A percentile compares a stretch with the other conserved stretches of the same genome.
These are phyloP conservation scores for Scophthalmus maximus DNA, from an alignment of 2,113 vertebrate genomes.

Conservation along the genomic window DNA sequence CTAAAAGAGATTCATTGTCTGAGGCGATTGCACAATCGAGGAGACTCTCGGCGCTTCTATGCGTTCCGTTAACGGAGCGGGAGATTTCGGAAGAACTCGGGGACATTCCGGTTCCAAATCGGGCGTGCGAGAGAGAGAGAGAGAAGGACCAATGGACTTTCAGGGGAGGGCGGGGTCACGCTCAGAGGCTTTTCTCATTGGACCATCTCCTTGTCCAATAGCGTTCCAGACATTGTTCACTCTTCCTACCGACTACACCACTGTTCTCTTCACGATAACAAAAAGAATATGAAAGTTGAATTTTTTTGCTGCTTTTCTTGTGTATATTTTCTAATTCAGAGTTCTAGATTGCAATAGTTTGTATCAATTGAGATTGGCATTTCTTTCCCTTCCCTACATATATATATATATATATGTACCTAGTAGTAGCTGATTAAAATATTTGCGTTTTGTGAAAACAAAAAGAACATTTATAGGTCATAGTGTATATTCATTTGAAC, in stretches of 20 bases:
- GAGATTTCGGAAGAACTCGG: constrained; percentile 39
- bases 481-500: constrained; percentile 74
- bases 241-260: constrained; percentile 81
- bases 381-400: constrained; percentile 39
- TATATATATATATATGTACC: constrained; percentile 30
- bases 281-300: constrained; percentile 64
- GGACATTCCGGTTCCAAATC: constrained; percentile 48
- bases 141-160: constrained; percentile 60
- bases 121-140: neutral
- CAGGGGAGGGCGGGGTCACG: constrained; percentile 39
- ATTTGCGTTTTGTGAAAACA: constrained; percentile 74
- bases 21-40: constrained; percentile 74
- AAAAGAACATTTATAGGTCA: constrained; percentile 72
- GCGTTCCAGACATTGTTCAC: constrained; percentile 54
- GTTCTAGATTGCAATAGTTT: constrained; percentile 78
- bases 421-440: constrained; percentile 63
- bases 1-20: constrained; percentile 63
- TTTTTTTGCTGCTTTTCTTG: constrained; percentile 83
- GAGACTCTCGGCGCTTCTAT: constrained; percentile 41
- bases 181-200: constrained; percentile 43
- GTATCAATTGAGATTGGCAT: constrained; percentile 71
- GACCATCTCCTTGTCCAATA: constrained; percentile 41
- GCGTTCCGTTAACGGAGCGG: neutral
- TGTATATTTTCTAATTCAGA: constrained; percentile 82
- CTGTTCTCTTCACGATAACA: constrained; percentile 77